phyloP scores from a whole-genome alignment of 2,797 vertebrate genomes.

The Sus cebifrons region DNA sequence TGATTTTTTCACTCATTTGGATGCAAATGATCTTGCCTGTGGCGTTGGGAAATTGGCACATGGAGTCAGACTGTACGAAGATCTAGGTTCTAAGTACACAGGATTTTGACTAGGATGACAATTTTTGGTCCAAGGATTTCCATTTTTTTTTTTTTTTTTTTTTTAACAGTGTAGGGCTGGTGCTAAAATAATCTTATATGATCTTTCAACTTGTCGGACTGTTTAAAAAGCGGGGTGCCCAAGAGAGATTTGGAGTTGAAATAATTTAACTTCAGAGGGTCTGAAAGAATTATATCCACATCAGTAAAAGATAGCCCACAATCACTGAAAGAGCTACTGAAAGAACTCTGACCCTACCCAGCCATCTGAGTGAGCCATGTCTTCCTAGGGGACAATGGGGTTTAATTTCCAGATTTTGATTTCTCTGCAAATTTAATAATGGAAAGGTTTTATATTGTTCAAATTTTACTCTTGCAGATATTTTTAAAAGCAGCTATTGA shows the following conservation, averaged over 20 bases:
- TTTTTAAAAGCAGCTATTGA: slow-evolving; percentile 75
- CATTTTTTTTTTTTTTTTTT: not conserved
- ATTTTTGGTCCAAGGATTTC: not conserved
- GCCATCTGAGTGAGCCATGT: not conserved
- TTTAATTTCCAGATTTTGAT: slow-evolving; percentile 8
- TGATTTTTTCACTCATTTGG: slow-evolving; percentile 35
- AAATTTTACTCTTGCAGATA: slow-evolving; percentile 59
- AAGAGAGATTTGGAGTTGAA: slow-evolving; percentile 53
- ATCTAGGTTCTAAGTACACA: not conserved
- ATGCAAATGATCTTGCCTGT: slow-evolving; percentile 5
- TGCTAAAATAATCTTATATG: not conserved
- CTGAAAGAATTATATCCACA: slow-evolving; percentile 24
- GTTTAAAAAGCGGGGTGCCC: not conserved
- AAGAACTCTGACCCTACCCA: not conserved
- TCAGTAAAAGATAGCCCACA: not conserved
- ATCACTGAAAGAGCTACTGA: not conserved
- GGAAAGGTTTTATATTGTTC: slow-evolving; percentile 22
- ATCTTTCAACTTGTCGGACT: slow-evolving; percentile 9
- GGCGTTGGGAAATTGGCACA: not conserved
- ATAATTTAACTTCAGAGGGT: not conserved
- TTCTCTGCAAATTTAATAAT: slow-evolving; percentile 45
- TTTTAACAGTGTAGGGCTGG: not conserved
- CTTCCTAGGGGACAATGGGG: not conserved
- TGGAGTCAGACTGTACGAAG: not conserved
- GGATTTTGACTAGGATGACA: not conserved